Evolutionary conservation across 2,888 invertebrate species (phyloP), one percentile per base, ranked within the genome.

Genomic region (Trachelus tabidus): DNA sequence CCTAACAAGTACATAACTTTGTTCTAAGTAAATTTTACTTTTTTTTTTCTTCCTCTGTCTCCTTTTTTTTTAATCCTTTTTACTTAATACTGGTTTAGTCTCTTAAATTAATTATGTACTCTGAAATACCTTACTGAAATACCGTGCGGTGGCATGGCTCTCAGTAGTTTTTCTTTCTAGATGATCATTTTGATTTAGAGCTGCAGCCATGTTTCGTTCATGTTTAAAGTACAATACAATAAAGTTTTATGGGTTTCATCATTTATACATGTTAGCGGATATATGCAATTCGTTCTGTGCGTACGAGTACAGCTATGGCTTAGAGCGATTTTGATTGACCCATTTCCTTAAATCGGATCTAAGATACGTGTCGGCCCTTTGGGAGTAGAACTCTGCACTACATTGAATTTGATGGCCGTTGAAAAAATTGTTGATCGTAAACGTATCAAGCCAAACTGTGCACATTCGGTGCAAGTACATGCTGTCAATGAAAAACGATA

Each of bases 131-230:
- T 31, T 71, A 71, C 71, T 33, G 71, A 71, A 68, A 75, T 75
- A 68, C 23, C 33, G 68, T 73, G 68, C n/a, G 68, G 33, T 12
- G 71, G n/a, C 73, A 73, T 73, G 30, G 77, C 35, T 74, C 34
- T 71, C 71, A 71, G 74, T 74, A 56, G 56, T 73, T 78, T 73
- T 79, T 71, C 77, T 79, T 79, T 74, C 77, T 81, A 78, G 75
- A 82, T 73, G 69, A 83, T 82, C 80, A 83, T 87, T 87, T 88
- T 88, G 86, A 88, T 87, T 88, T 82, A 79, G 79, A 85, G 86
- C 86, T 89, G 84, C 85, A 86, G 86, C 86, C 85, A 85, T 82
- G 79, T 12, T 77, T n/a, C 40, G 30, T 75, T 71, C 33, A 71
- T 33, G 71, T 71, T 71, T 71, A 71, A 56, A 71, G 71, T 71